Evolutionary conservation across 2,113 vertebrate genomes (phyloP), one percentile per base, ranked within the genome.

Genomic region (Melanotaenia duboulayi): DNA sequence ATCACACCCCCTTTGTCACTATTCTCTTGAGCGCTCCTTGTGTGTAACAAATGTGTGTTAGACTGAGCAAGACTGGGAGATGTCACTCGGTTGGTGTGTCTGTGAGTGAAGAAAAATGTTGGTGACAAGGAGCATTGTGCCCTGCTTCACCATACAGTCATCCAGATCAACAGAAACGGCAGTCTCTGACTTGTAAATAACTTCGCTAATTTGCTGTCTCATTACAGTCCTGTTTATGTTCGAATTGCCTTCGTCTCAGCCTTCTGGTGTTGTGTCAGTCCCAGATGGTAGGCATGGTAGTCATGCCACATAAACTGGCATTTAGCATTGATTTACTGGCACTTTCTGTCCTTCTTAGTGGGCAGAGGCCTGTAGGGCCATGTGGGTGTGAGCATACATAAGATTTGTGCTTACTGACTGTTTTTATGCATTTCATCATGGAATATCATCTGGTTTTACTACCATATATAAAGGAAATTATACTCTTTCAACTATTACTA

Each of bases 261-360:
- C 82, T 87, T 84, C 89, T 88, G 90, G 72, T 87, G 84, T 82
- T 51, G 39, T 74, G 76, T 85, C 82, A 76, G 71, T 74, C 85
- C 89, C 91, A 90, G 90, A 91, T 91, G 91, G 90, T 65, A 49
- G 74, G 79, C 56, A 65, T 81, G 87, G 73, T 79, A 86, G 70
- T 91, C 88, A 87, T 61, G 59, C 80, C 68, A 68, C 85, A 87
- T 85, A 86, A 87, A 90, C 68, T 82, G 83, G 73, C 74, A 72
- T 85, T 88, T 87, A 82, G 80, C 63, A 76, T 69, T 81, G 85
- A 89, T 75, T 79, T 68, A 79, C 63, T 83, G 83, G 82, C 88
- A 71, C 82, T 74, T 55, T 20, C 44, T 54, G 71, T 82, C 79
- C 71, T 66, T 77, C 56, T 70, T 39, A 49, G 77, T 81, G 64